Evolutionary conservation across 2,797 vertebrate species (phyloP), one percentile per base, ranked within the genome.

Genomic region (Chrysocyon brachyurus): DNA sequence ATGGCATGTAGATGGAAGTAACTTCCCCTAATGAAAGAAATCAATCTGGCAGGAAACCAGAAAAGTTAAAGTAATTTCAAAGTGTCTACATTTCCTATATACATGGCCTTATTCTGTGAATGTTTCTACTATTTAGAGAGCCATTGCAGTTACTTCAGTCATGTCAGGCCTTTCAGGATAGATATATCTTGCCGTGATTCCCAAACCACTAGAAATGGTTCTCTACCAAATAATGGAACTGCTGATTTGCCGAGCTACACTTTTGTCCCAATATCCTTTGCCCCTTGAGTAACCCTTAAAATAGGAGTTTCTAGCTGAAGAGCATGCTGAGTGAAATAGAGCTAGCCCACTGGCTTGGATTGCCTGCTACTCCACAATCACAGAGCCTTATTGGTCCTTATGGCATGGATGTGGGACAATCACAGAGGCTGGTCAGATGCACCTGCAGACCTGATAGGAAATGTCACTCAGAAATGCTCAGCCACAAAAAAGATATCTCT

Each of bases 1-100:
- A 78, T 64, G 49, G 54, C 63, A 92, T 91, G 78, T 52, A 96
- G 94, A 97, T 94, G 16, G 63, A 91, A 93, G 87, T 63, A 88
- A 92, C 78, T 94, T 73, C n/a, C 8, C 66, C 68, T 97, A 96
- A 97, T 97, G 94, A 98, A 97, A 98, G 78, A 95, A 97, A 98
- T 95, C 92, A 96, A 90, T 96, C 97, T 87, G 83, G 92, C 79
- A 75, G 52, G 52, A 96, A 97, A 84, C 5, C 73, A 91, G 40
- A 77, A 17, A 72, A 49, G 72, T 90, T 81, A 56, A 83, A 95
- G 85, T 24, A 90, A 82, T 90, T 63, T 72, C 78, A 72, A 96
- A 90, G 22, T 59, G 12, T 91, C 75, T 90, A 1, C 2, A 56
- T 72, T 84, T 92, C 63, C 82, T 59, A 33, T 21, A 31, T 31